Evolutionary conservation across 2,888 invertebrate species (phyloP).

Genomic region (Drosophila nigritarsus): DNA sequence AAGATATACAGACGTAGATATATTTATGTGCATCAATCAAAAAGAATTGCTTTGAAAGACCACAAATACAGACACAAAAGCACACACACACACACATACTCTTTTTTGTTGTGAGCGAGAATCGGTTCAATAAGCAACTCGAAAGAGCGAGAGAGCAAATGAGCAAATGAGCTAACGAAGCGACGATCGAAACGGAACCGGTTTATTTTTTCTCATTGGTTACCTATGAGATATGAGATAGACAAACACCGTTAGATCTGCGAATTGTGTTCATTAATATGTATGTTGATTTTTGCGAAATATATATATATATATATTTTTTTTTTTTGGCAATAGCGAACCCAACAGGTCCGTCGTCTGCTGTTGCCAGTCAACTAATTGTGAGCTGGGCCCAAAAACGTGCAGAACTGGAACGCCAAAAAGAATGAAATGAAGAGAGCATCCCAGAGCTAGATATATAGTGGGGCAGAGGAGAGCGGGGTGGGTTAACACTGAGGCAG

Average conservation of each 20-base stretch:
- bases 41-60: conserved; percentile 38
- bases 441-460: conserved; percentile 5
- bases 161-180: conserved; percentile 21
- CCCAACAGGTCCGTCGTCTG: conserved; percentile 26
- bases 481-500: conserved; percentile 28
- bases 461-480: conserved; percentile 5
- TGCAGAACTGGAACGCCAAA: conserved; percentile 43
- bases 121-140: conserved; percentile 53
- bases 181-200: conserved; percentile 48
- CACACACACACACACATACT: not conserved
- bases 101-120: conserved; percentile 11
- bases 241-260: conserved; percentile 70
- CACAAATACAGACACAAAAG: conserved; percentile 10
- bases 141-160: conserved; percentile 39
- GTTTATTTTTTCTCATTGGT: conserved; percentile 59
- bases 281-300: conserved; percentile 66
- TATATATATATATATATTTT: conserved; percentile 1
- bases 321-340: conserved; percentile 55
- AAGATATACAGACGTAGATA: conserved; percentile 11
- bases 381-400: conserved; percentile 50
- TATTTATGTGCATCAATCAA: conserved; percentile 7
- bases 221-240: conserved; percentile 54
- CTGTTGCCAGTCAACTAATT: conserved; percentile 56
- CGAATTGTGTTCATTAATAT: conserved; percentile 51
- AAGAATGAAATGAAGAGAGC: conserved; percentile 12